A percentile compares a stretch with the other conserved stretches of the same genome.
phyloP scores from a whole-genome alignment of 2,888 invertebrate genomes.

The Hypselothyrea guttata region DNA sequence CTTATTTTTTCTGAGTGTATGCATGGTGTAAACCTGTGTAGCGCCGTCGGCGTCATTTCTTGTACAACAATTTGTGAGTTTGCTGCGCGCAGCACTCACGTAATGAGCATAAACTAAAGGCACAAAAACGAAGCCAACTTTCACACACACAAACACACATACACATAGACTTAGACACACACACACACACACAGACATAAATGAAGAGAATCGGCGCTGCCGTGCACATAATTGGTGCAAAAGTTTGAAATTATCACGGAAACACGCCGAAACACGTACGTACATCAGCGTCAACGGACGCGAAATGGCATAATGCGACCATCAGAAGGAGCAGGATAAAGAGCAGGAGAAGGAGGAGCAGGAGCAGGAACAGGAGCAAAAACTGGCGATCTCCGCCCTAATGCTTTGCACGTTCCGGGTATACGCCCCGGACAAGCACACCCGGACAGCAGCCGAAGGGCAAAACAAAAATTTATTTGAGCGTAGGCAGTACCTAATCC shows the following conservation, averaged over 20 bases:
- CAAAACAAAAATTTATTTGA: conserved; percentile 60
- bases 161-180: conserved; percentile 8
- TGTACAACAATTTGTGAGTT: conserved; percentile 73
- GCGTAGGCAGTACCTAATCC: conserved; percentile 63
- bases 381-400: conserved; percentile 19
- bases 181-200: conserved; percentile 21
- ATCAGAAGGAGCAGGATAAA: conserved; percentile 17
- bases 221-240: conserved; percentile 75
- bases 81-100: conserved; percentile 70
- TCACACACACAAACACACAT: conserved; percentile 24
- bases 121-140: conserved; percentile 54
- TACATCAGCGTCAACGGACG: conserved; percentile 69
- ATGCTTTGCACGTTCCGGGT: conserved; percentile 31
- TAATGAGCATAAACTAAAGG: conserved; percentile 74
- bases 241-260: conserved; percentile 75
- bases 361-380: no score
- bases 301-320: conserved; percentile 60
- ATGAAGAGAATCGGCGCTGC: conserved; percentile 58
- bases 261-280: conserved; percentile 73
- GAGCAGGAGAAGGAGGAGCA: conserved; percentile 21
- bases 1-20: no score
- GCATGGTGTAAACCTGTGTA: conserved; percentile 35
- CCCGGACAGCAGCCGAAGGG: conserved; percentile 17
- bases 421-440: conserved; percentile 40
- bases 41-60: conserved; percentile 68